Evolutionary conservation across 30 jellyfish, hydroid and myxozoan genomes (phyloP), one percentile per base, ranked within the genome.

Genomic region (Nemopilema nomurai): DNA sequence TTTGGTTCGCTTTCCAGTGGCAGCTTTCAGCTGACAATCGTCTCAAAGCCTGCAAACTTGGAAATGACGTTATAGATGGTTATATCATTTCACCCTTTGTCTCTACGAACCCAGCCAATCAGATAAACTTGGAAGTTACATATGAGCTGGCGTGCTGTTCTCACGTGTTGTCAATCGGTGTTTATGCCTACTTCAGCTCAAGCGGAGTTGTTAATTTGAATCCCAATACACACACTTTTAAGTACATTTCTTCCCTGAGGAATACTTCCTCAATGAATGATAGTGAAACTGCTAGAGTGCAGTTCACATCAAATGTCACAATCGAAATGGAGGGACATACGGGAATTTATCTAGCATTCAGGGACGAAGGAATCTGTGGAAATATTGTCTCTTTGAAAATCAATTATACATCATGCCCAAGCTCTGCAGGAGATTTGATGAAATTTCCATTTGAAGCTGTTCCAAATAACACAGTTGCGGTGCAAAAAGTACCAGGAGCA

Each of bases 401-500:
- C 30, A 49, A 16, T 24, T 91, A 91, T 71, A 22, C 19, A 19
- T n/a, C 28, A 8, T 91, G 97, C 57, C 97, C 96, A 7, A 49
- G 74, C 24, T 28, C 16, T 21, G 87, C 86, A 23, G 93, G 88
- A 0, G 88, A 86, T 19, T 74, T 79, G 19, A 50, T 80, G 67
- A 24, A 62, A 30, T 88, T 88, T 73, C 85, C 80, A 49, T 62
- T 53, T 4, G 22, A 74, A 8, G 23, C 89, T 20, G 88, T 92
- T 8, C 96, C 96, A 29, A 75, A 63, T 41, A 22, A 81, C n/a
- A 9, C 71, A 22, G 62, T 66, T 9, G 71, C 32, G 6, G 88
- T 20, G 0, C 41, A 22, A 53, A 30, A 51, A 0, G 62, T 87
- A 0, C 71, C n/a, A 31, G 96, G 96, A 31, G 18, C 62, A 4